Evolutionary conservation across 2,113 vertebrate species (phyloP).

Genomic region (Dicerorhinus sumatrensis): DNA sequence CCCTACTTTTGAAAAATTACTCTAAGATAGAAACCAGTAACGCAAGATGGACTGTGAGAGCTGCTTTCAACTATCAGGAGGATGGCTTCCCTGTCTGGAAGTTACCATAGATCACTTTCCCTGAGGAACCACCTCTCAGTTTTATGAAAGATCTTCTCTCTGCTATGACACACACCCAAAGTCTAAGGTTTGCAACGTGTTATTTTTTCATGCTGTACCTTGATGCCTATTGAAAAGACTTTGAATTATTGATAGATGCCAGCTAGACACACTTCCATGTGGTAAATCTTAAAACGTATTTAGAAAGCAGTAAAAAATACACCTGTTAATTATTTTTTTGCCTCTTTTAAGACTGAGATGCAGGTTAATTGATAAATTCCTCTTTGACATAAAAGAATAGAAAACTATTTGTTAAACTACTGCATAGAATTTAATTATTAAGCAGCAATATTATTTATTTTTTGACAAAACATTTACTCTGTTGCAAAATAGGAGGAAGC

Average conservation of each 20-base stretch:
- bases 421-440: background rate
- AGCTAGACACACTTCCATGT: background rate
- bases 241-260: background rate
- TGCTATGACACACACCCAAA: background rate
- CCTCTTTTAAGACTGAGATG: background rate
- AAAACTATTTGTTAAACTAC: background rate
- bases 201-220: background rate
- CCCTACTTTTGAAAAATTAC: background rate
- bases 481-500: background rate
- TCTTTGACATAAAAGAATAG: background rate
- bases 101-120: background rate
- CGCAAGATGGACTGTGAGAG: background rate
- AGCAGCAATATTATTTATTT: background rate
- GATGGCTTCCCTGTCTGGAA: background rate
- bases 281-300: background rate
- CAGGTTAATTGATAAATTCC: background rate
- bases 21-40: background rate
- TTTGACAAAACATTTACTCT: background rate
- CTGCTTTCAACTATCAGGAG: background rate
- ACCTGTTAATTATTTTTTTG: background rate
- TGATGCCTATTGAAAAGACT: background rate
- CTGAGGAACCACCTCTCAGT: background rate
- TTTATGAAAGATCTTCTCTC: background rate
- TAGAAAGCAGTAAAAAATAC: background rate
- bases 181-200: background rate